A percentile compares a stretch with the other conserved stretches of the same genome.
Conservation (phyloP, 2,888 invertebrate genomes). For the Amphipyra berbera region DNA sequence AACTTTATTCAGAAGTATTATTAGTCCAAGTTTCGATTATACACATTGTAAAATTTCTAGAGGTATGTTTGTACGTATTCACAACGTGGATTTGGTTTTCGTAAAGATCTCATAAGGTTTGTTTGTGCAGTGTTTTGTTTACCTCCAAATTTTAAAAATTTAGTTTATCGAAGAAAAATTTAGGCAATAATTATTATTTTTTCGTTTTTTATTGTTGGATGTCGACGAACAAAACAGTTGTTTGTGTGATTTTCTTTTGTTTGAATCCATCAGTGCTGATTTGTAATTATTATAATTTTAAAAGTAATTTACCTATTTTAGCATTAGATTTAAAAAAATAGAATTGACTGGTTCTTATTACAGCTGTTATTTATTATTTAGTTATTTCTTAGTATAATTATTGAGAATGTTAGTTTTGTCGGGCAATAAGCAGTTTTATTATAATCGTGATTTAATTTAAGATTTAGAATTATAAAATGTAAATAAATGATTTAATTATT, state of each 20-base stretch:
- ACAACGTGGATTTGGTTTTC: constrained; percentile 88
- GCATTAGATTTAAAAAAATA: constrained; percentile 58
- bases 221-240: constrained; percentile 67
- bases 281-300: constrained; percentile 58
- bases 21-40: constrained; percentile 75
- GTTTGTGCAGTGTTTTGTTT: constrained; percentile 90
- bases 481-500: constrained; percentile 46
- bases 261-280: constrained; percentile 70
- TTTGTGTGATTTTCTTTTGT: constrained; percentile 62
- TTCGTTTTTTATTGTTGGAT: constrained; percentile 73
- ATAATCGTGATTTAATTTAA: constrained; percentile 71
- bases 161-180: constrained; percentile 60
- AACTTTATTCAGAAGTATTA: constrained; percentile 82
- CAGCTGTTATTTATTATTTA: constrained; percentile 88
- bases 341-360: constrained; percentile 79
- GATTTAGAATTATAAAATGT: constrained; percentile 37
- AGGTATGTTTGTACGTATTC: constrained; percentile 84
- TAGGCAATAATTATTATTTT: constrained; percentile 64
- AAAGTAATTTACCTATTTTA: constrained; percentile 46
- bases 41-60: constrained; percentile 75
- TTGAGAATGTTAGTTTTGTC: constrained; percentile 59
- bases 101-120: constrained; percentile 89
- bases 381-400: constrained; percentile 63
- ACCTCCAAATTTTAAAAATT: constrained; percentile 87
- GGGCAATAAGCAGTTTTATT: constrained; percentile 66